Conservation (phyloP, 2,797 vertebrate species). For the Siniperca scherzeri region DNA sequence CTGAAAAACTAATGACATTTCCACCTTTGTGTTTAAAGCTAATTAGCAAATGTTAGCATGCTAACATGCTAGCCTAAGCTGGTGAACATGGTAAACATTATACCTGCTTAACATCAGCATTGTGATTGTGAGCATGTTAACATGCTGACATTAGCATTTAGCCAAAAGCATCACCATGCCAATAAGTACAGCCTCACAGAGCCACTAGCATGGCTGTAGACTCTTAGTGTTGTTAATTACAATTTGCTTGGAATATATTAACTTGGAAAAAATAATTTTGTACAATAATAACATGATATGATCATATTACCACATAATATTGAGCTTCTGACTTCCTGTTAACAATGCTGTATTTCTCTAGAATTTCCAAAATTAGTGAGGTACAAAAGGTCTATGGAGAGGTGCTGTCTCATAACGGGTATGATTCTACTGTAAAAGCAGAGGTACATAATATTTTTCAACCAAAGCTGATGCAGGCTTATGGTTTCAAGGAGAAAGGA, state of each 20-base stretch:
- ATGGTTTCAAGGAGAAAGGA: slow-evolving; percentile 60
- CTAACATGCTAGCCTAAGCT: neutral
- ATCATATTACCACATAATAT: neutral
- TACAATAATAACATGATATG: neutral
- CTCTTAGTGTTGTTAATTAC: neutral
- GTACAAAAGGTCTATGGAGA: slow-evolving; percentile 26
- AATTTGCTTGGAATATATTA: neutral
- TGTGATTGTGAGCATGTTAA: neutral
- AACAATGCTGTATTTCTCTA: slow-evolving; percentile 26
- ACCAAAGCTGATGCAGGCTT: slow-evolving; percentile 37
- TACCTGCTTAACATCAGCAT: neutral
- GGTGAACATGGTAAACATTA: neutral
- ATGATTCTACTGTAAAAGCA: slow-evolving; percentile 41
- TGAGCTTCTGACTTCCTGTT: slow-evolving; percentile 29
- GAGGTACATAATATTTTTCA: slow-evolving; percentile 40
- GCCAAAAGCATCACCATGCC: neutral
- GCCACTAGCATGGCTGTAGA: neutral
- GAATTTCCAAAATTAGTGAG: slow-evolving; percentile 38
- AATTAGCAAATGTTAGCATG: neutral
- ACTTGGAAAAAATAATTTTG: neutral
- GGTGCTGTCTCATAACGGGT: slow-evolving; percentile 23
- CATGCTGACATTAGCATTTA: neutral
- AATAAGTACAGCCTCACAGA: neutral
- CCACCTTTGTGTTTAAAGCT: neutral
- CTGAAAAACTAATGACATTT: neutral